Base-by-base conservation (phyloP, 2,113 vertebrate species). In the Leptobrachium leishanense region DNA sequence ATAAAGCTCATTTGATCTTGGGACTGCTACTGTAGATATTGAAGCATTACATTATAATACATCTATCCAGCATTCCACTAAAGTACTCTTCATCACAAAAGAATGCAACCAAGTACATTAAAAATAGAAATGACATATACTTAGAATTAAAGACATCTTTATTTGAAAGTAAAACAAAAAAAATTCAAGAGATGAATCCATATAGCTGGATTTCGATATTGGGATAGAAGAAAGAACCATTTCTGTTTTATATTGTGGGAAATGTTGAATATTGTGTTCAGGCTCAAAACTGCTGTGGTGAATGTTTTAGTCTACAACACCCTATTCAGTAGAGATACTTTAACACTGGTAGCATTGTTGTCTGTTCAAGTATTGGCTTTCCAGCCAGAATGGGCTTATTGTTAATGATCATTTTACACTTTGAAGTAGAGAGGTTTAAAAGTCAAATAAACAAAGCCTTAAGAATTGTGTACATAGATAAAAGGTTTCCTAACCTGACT, bases 341-440 rank as follows among this genome's bases (percentile, higher is more conserved):
- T 55, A 43, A 79, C 69, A 79, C 55, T 72, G 76, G 63, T 65
- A 10, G 46, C 62, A 72, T 79, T 79, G 77, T 79, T 72, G 77
- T 79, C 77, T 79, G 46, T 11, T 72, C 7, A 79, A 72, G 69
- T 54, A 66, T 43, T 79, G 40, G 5, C 7, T 72, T 72, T 65
- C 15, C 9, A 79, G 54, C n/a, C 10, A 64, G 43, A 72, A 40
- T 31, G 46, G 39, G 71, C 59, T 42, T 64, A 43, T 42, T n/a
- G 43, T 50, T 50, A 50, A 50, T 4, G 43, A 15, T 68, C 44
- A 6, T 15, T 68, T 68, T 68, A 11, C n/a, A 6, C 10, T 72
- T 73, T 79, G 77, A 79, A 72, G 40, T 66, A 15, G 5, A 41
- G 13, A 53, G 64, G 2, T 20, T 15, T 53, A 54, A 57, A 65